Percentiles rank a stretch among this genome's conserved stretches.
Evolutionary conservation across 2,113 vertebrate species (phyloP).

Genomic region (Raja brachyura): DNA sequence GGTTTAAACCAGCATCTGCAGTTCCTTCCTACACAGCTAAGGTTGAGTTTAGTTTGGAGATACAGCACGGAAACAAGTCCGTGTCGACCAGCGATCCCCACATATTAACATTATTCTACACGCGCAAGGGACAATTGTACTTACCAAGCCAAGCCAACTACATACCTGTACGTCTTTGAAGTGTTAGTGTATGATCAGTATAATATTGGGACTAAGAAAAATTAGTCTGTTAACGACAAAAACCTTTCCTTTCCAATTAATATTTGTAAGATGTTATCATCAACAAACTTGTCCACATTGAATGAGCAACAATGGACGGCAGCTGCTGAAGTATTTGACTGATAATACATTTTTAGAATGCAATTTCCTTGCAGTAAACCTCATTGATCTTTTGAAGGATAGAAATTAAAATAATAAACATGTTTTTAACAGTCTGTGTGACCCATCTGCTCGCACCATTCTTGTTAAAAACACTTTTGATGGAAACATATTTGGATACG

Average conservation of each 20-base stretch:
- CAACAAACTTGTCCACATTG: conserved; percentile 42
- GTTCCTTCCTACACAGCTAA: too few relatives aligned
- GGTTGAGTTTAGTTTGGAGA: too few relatives aligned
- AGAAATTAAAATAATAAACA: conserved; percentile 52
- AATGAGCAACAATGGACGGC: conserved; percentile 43
- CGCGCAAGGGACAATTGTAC: too few relatives aligned
- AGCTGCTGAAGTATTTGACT: conserved; percentile 50
- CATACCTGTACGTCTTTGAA: too few relatives aligned
- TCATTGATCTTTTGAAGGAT: conserved; percentile 59
- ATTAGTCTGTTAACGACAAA: neutral
- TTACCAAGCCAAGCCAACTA: too few relatives aligned
- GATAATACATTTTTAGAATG: conserved; percentile 50
- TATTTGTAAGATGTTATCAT: conserved; percentile 41
- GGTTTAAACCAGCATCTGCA: too few relatives aligned
- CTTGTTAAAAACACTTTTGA: conserved; percentile 42
- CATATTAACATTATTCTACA: too few relatives aligned
- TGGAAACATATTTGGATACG: conserved; percentile 41
- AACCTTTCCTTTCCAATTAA: conserved; percentile 26
- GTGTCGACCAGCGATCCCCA: too few relatives aligned
- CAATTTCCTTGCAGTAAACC: conserved; percentile 53
- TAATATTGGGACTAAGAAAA: neutral
- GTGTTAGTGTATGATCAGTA: neutral
- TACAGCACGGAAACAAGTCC: too few relatives aligned
- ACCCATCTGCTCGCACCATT: conserved; percentile 45
- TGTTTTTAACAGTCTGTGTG: conserved; percentile 48